Evolutionary conservation across 1,140 invertebrate genomes (phyloP).

Genomic region (Nephotettix cincticeps): DNA sequence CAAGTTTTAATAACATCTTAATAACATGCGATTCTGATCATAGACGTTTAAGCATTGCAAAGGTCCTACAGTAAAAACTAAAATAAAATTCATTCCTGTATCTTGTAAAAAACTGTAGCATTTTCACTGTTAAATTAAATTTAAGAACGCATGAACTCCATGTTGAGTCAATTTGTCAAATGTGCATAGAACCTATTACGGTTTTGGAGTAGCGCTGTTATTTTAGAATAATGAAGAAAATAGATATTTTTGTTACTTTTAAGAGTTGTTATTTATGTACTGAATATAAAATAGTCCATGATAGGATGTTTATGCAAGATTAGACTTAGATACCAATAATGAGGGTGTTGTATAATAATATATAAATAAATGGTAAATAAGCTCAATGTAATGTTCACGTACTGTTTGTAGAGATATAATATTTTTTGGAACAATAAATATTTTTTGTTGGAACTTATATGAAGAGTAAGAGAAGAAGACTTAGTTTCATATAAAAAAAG

Average conservation of each 20-base stretch:
- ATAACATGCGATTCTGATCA: too few relatives aligned
- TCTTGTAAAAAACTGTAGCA: too few relatives aligned
- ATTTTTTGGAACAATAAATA: background rate
- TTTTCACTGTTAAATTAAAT: background rate
- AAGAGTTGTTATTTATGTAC: background rate
- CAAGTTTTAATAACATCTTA: too few relatives aligned
- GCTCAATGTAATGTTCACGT: background rate
- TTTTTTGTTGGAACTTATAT: too few relatives aligned
- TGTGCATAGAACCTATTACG: too few relatives aligned
- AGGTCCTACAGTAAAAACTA: too few relatives aligned
- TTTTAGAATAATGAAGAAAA: background rate
- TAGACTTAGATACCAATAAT: background rate
- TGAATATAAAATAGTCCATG: background rate
- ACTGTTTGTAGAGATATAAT: background rate
- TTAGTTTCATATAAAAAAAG: too few relatives aligned
- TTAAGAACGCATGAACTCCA: background rate
- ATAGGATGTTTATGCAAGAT: background rate
- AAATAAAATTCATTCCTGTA: too few relatives aligned
- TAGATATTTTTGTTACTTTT: slow-evolving; percentile 21
- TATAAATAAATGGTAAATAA: background rate
- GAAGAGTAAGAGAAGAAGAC: too few relatives aligned
- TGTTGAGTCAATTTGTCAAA: background rate
- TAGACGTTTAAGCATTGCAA: too few relatives aligned
- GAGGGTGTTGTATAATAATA: background rate
- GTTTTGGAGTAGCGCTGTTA: background rate